Percentiles rank a stretch among this genome's conserved stretches.
phyloP scores from a whole-genome alignment of 2,888 invertebrate species.

The Temnothorax ravouxi region DNA sequence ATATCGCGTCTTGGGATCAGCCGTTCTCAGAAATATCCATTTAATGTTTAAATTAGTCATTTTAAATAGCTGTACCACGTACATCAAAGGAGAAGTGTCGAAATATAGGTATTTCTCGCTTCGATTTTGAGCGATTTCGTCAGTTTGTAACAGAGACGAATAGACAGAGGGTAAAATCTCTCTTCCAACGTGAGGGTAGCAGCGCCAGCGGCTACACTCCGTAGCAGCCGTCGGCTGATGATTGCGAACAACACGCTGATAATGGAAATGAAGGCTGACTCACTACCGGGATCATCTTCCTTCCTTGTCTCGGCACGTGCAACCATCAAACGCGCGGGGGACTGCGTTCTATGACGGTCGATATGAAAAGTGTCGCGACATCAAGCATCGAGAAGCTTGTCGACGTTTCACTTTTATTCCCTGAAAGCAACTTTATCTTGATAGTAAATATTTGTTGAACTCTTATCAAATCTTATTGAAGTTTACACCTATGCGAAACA shows the following conservation, averaged over 20 bases:
- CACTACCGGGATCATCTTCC: constrained; percentile 60
- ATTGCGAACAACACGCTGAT: constrained; percentile 73
- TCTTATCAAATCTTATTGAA: constrained; percentile 1
- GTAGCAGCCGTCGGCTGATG: constrained; percentile 64
- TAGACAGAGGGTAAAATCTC: constrained; percentile 8
- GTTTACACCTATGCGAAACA: background rate
- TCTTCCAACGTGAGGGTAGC: constrained; percentile 55
- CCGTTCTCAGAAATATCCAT: background rate
- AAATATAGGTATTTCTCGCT: background rate
- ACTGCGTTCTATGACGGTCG: background rate
- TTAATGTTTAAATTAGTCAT: background rate
- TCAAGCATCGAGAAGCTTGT: background rate
- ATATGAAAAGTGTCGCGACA: constrained; percentile 20
- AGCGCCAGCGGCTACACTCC: constrained; percentile 29
- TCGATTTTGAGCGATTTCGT: background rate
- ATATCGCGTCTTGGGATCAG: background rate
- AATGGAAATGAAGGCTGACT: constrained; percentile 79
- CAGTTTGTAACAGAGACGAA: background rate
- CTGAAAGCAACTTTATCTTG: background rate
- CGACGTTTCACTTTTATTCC: background rate
- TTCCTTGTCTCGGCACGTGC: constrained; percentile 29
- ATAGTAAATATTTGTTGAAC: background rate
- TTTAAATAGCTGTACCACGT: background rate
- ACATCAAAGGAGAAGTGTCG: background rate
- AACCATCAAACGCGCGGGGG: background rate